phyloP scores from a whole-genome alignment of 2,113 vertebrate species.

The Strix uralensis region DNA sequence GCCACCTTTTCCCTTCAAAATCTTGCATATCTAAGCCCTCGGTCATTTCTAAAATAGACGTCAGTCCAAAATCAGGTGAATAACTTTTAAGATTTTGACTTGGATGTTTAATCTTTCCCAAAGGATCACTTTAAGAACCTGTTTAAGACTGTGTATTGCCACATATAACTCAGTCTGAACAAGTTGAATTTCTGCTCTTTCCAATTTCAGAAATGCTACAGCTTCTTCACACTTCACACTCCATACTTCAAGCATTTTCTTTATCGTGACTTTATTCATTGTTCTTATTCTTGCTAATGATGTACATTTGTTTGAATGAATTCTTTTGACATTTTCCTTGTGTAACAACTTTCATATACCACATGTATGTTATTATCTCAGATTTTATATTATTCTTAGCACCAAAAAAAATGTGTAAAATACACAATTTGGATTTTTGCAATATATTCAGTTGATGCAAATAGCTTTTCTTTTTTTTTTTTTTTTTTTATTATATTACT shows the following conservation, averaged over 20 bases:
- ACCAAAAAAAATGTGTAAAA: background rate
- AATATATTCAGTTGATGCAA: background rate
- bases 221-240: background rate
- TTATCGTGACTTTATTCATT: background rate
- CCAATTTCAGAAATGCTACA: background rate
- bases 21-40: background rate
- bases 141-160: background rate
- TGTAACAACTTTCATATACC: background rate
- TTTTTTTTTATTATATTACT: background rate
- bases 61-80: background rate
- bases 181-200: background rate
- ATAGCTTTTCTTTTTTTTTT: background rate
- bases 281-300: background rate
- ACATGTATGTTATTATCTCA: background rate
- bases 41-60: background rate
- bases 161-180: background rate
- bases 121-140: background rate
- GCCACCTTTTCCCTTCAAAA: background rate
- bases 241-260: background rate
- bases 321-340: background rate
- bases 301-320: background rate
- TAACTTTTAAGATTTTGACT: background rate
- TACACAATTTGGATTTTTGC: background rate
- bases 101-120: background rate
- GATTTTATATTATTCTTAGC: background rate